phyloP scores from a whole-genome alignment of 2,888 invertebrate genomes.

The Hedya salicella region DNA sequence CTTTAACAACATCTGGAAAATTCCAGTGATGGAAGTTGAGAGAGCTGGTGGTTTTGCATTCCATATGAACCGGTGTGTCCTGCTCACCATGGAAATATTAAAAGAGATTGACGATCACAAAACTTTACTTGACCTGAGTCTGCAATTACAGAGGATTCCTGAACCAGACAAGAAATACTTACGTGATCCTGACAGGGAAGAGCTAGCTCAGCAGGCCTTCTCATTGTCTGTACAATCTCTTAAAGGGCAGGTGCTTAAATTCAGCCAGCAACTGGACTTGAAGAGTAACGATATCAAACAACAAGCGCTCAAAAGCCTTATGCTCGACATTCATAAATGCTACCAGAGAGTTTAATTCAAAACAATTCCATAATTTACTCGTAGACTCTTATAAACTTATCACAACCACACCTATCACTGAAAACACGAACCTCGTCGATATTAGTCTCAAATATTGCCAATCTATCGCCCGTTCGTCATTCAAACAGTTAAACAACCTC shows the following conservation, averaged over 20 bases:
- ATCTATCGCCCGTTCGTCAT: constrained; percentile 81
- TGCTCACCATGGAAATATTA: constrained; percentile 92
- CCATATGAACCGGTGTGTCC: constrained; percentile 94
- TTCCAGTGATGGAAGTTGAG: constrained; percentile 95
- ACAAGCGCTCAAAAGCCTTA: constrained; percentile 78
- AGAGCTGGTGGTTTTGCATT: constrained; percentile 96
- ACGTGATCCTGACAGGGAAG: constrained; percentile 92
- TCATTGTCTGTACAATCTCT: constrained; percentile 89
- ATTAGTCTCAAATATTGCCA: constrained; percentile 89
- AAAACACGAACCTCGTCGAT: constrained; percentile 87
- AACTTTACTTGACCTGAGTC: constrained; percentile 90
- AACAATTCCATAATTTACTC: constrained; percentile 87
- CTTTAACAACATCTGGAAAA: constrained; percentile 97
- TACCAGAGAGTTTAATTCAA: constrained; percentile 87
- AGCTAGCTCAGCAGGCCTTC: constrained; percentile 91
- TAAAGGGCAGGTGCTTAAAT: constrained; percentile 86
- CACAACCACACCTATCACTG: constrained; percentile 85
- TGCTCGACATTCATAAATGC: constrained; percentile 87
- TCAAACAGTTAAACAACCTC: constrained; percentile 83
- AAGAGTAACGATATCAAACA: constrained; percentile 78
- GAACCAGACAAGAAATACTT: constrained; percentile 96
- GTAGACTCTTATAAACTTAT: constrained; percentile 89
- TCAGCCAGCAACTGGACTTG: constrained; percentile 77
- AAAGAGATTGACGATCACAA: constrained; percentile 92
- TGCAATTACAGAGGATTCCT: constrained; percentile 91